Evolutionary conservation across 2,113 vertebrate genomes (phyloP), one percentile per base, ranked within the genome.

Genomic region (Larimichthys polyactis): DNA sequence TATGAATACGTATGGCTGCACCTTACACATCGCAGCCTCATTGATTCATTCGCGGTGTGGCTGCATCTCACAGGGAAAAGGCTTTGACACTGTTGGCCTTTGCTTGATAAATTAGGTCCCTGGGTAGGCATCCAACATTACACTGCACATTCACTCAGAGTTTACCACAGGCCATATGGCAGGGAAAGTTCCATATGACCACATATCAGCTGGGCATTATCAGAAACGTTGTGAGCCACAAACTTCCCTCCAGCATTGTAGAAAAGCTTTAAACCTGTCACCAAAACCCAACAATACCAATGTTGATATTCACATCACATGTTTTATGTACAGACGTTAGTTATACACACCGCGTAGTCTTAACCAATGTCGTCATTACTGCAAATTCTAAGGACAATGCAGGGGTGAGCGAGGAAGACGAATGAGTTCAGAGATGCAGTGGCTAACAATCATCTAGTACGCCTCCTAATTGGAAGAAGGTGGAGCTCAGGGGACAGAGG

Each of bases 31-130:
- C 90, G 83, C 75, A 66, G 62, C 79, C 68, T 65, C 70, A 82
- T 77, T 88, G 85, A 87, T 74, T 84, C 82, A 22, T 92, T 88
- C 29, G 51, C 84, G 78, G 82, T 89, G 79, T 78, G 84, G 80
- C 86, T 79, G 59, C 62, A 77, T 87, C 89, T 88, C 87, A 19
- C 4, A 43, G 78, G 89, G 55, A 92, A 93, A 93, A 76, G 51
- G 52, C 81, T 86, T 86, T 86, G 90, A 88, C 92, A 91, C 85
- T 81, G 67, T 72, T 88, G 88, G 82, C 90, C 89, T 92, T 91
- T 91, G 44, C 59, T 79, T 93, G 91, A 93, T 92, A 86, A 93
- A 92, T 92, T 83, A 90, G 86, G 78, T 91, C 89, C 84, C 83
- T 65, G 32, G 86, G 74, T 86, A 78, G 90, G 77, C 68, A 64